Evolutionary conservation across 2,888 invertebrate species (phyloP), one percentile per base, ranked within the genome.

Genomic region (Harmothoe impar): DNA sequence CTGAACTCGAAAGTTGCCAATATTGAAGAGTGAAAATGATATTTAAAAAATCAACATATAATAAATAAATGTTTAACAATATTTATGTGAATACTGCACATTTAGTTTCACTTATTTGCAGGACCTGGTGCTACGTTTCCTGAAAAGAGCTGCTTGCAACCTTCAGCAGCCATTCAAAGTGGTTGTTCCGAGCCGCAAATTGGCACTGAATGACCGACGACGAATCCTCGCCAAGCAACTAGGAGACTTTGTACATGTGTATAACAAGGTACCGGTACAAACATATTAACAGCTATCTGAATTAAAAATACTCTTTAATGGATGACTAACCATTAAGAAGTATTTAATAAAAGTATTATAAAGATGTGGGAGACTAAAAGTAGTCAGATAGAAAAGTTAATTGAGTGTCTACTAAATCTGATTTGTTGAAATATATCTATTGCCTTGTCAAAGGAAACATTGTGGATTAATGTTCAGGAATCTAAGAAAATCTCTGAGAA

Each of bases 71-170:
- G 12, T 68, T 25, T 25, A 68, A 3, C 68, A 3, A 29, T 3
- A 68, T 68, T 10, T 68, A 25, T 15, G 56, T 56, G 15, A 20
- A 25, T 29, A n/a, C n/a, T n/a, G n/a, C n/a, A n/a, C n/a, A n/a
- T n/a, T 7, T 43, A 43, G 5, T 43, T 43, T 43, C 43, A 43
- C 3, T 43, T 43, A 43, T n/a, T 62, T 43, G 17, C 43, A 95
- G 95, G 96, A 96, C 91, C 93, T 96, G 89, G 96, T 96, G 56
- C 92, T 96, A 90, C 92, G 96, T 86, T 96, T 96, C 92, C 93
- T 96, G 84, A 95, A 95, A 92, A 91, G 96, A 84, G 96, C 96
- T 17, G 95, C 96, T 5, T 95, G 94, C n/a, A 96, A 96, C 92
- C 93, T 96, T 43, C 94, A 95, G 89, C 95, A 95, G 92, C 93